phyloP scores from a whole-genome alignment of 2,888 invertebrate genomes.

The Gerris lacustris region DNA sequence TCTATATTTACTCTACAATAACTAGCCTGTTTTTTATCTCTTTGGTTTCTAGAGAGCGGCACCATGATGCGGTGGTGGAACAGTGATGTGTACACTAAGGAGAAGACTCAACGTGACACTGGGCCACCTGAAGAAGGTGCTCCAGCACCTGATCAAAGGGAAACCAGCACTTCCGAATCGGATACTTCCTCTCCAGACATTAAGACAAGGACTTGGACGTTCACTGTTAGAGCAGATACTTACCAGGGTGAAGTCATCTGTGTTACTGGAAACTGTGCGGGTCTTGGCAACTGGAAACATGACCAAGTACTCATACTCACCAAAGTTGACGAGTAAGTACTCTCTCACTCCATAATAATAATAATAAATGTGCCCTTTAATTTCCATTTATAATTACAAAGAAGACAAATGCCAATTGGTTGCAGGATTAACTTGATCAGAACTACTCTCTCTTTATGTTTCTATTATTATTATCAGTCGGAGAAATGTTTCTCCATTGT shows the following conservation, averaged over 20 bases:
- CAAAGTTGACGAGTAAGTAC: conserved; percentile 24
- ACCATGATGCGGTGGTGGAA: conserved; percentile 25
- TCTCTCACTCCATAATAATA: background rate
- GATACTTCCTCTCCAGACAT: too few relatives aligned
- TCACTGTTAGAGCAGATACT: conserved; percentile 44
- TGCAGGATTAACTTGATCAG: too few relatives aligned
- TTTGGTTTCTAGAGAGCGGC: background rate
- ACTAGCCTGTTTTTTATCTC: too few relatives aligned
- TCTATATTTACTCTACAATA: too few relatives aligned
- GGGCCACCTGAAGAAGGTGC: conserved; percentile 10
- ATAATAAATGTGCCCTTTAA: background rate
- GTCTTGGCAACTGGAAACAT: conserved; percentile 60
- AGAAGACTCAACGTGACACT: conserved; percentile 17
- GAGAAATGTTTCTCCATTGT: too few relatives aligned
- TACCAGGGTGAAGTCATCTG: conserved; percentile 52
- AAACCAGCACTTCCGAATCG: background rate
- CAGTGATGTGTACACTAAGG: conserved; percentile 22
- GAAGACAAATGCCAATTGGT: too few relatives aligned
- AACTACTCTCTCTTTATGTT: too few relatives aligned
- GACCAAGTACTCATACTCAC: conserved; percentile 45
- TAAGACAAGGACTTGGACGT: conserved; percentile 32
- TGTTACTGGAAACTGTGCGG: conserved; percentile 53
- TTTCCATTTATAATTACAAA: too few relatives aligned
- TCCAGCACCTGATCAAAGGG: conserved; percentile 6
- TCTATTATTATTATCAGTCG: too few relatives aligned